These are phyloP conservation scores for Rhagoletis zephyria DNA, from an alignment of 1,140 invertebrate genomes.

Conservation along the genomic window DNA sequence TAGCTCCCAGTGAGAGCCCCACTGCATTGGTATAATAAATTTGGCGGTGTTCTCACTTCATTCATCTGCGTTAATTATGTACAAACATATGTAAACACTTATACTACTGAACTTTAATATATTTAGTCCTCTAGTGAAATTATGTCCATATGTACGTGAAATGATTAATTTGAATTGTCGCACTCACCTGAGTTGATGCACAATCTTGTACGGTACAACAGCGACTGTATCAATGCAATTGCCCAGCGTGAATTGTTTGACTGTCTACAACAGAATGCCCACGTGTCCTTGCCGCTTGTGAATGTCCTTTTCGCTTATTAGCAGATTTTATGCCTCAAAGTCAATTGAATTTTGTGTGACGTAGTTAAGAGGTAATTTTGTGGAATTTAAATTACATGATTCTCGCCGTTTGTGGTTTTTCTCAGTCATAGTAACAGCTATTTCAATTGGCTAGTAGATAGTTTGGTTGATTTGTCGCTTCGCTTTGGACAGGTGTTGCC, in stretches of 20 bases:
- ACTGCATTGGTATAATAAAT: background rate
- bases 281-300: background rate
- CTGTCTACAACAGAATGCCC: background rate
- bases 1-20: background rate
- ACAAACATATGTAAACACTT: background rate
- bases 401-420: slow-evolving; percentile 4
- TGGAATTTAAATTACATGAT: slow-evolving; percentile 10
- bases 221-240: slow-evolving; percentile 72
- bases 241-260: slow-evolving; percentile 64
- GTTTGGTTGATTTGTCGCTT: background rate
- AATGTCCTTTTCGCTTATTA: background rate
- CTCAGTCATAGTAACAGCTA: background rate
- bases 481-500: background rate
- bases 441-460: background rate
- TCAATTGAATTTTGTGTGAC: background rate
- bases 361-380: background rate
- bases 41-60: no score
- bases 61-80: no score
- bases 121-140: no score
- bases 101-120: background rate
- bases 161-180: no score
- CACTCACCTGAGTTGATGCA: slow-evolving; percentile 70
- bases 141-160: no score
- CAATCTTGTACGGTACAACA: slow-evolving; percentile 72
- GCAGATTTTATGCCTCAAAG: background rate